Percentiles rank a stretch among this genome's conserved stretches.
Evolutionary conservation across 23 tunicate species (phyloP).

Genomic region (Styela clava): DNA sequence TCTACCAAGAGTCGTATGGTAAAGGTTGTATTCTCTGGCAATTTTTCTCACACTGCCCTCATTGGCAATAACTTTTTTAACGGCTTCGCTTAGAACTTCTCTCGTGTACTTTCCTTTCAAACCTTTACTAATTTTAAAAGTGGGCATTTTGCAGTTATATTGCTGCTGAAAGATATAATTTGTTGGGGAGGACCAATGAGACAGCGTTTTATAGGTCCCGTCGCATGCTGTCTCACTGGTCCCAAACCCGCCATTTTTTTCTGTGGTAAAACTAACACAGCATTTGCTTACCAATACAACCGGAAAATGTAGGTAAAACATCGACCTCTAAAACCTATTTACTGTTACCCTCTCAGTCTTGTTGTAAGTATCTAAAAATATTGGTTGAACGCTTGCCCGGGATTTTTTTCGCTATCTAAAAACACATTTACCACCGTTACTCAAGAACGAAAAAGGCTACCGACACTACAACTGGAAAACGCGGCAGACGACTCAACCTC

Average conservation of each 20-base stretch:
- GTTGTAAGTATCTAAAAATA: not conserved
- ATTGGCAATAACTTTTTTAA: slow-evolving; percentile 11
- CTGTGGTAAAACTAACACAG: too few species aligned
- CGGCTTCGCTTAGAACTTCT: slow-evolving; percentile 13
- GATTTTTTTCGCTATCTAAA: not conserved
- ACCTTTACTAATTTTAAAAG: slow-evolving; percentile 20
- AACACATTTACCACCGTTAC: not conserved
- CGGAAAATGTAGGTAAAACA: too few species aligned
- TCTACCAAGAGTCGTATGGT: slow-evolving; percentile 16
- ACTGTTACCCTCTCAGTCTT: too few species aligned
- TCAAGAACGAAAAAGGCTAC: not conserved
- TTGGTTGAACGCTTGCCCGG: not conserved
- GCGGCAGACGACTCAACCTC: not conserved
- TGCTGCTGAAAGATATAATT: not conserved
- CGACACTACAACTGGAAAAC: not conserved
- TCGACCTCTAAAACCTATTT: too few species aligned
- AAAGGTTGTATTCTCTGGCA: not conserved
- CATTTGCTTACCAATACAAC: too few species aligned
- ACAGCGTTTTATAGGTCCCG: too few species aligned
- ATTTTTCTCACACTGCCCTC: slow-evolving; percentile 5
- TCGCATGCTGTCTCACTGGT: too few species aligned
- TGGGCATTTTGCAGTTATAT: slow-evolving; percentile 7
- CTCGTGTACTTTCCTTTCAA: slow-evolving; percentile 5
- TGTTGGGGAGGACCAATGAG: too few species aligned
- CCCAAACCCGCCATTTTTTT: too few species aligned